phyloP scores from a whole-genome alignment of 2,113 vertebrate species.

The Nesogale talazaci region DNA sequence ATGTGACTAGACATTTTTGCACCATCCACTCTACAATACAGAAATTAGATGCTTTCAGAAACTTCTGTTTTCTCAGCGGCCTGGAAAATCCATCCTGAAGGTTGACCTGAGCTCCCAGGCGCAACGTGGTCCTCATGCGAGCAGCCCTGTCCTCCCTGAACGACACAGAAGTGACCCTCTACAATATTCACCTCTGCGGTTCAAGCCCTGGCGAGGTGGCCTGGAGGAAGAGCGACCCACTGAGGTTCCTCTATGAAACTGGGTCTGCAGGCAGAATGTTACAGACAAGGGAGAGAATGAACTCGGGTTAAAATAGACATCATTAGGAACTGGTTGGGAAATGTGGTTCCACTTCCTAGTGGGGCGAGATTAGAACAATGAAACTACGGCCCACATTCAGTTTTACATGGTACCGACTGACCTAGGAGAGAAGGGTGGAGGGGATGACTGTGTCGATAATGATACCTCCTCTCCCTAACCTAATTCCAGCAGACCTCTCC shows the following conservation, averaged over 20 bases:
- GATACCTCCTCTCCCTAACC: background rate
- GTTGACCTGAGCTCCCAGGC: background rate
- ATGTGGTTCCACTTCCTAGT: background rate
- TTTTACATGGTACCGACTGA: background rate
- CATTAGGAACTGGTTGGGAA: slow-evolving; percentile 25
- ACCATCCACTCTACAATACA: background rate
- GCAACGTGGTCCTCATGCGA: background rate
- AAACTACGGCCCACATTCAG: background rate
- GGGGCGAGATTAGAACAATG: slow-evolving; percentile 21
- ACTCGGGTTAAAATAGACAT: slow-evolving; percentile 41
- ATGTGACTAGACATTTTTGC: background rate
- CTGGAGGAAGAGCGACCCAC: background rate
- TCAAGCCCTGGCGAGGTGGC: background rate
- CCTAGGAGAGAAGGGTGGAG: background rate
- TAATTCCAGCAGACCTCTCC: slow-evolving; percentile 10
- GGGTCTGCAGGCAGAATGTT: background rate
- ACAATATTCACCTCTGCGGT: background rate
- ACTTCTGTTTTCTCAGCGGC: slow-evolving; percentile 8
- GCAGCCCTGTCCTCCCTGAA: background rate
- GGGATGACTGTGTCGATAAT: background rate
- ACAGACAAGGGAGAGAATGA: background rate
- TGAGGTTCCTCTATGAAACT: slow-evolving; percentile 2
- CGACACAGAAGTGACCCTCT: background rate
- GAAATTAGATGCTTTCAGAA: background rate
- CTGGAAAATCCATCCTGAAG: background rate